These are phyloP conservation scores for Fopius arisanus DNA, from an alignment of 1,140 invertebrate genomes.

Conservation along the genomic window DNA sequence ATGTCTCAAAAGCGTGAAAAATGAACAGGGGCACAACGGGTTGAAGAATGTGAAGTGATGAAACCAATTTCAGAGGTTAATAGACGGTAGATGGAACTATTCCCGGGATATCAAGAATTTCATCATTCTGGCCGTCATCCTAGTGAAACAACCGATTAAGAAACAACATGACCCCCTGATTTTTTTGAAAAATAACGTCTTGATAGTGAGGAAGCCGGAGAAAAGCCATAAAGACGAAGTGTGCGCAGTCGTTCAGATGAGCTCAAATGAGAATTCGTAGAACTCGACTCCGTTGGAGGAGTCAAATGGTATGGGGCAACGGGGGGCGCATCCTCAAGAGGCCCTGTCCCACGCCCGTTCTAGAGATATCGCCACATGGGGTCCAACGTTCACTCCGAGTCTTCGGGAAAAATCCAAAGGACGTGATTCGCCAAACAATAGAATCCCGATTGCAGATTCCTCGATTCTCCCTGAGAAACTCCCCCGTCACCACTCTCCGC, in stretches of 20 bases:
- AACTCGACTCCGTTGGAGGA: not conserved
- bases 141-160: too few relatives aligned
- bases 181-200: not conserved
- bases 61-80: too few relatives aligned
- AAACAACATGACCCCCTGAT: too few relatives aligned
- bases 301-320: not conserved
- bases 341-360: not conserved
- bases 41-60: too few relatives aligned
- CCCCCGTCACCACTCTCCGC: too few relatives aligned
- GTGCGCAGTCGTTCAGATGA: not conserved
- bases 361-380: slow-evolving; percentile 23
- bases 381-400: not conserved
- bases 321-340: not conserved
- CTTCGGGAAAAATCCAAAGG: slow-evolving; percentile 23
- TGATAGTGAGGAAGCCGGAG: not conserved
- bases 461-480: not conserved
- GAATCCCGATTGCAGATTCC: not conserved
- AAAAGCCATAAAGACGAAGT: not conserved
- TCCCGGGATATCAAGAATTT: too few relatives aligned
- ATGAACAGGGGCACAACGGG: too few relatives aligned
- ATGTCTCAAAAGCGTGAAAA: too few relatives aligned
- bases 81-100: too few relatives aligned
- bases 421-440: slow-evolving; percentile 9
- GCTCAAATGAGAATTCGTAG: not conserved
- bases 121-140: too few relatives aligned